phyloP scores from a whole-genome alignment of 2,797 vertebrate genomes.

The Acridotheres tristis region DNA sequence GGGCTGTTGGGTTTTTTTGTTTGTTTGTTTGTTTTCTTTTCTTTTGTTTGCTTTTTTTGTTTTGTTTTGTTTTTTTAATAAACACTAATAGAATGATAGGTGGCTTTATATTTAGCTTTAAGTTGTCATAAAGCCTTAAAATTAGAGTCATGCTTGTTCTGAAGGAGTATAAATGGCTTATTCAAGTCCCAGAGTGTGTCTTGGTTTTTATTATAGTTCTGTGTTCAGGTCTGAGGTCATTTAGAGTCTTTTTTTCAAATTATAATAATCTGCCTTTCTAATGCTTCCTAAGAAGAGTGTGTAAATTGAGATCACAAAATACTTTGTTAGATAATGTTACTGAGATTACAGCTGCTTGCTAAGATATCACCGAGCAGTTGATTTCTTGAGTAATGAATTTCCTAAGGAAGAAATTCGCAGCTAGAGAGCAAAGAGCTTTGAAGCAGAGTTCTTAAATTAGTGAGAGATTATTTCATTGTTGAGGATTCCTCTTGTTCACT shows the following conservation, averaged over 20 bases:
- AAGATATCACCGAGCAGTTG: neutral
- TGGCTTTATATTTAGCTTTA: neutral
- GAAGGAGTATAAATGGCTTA: neutral
- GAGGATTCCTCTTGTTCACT: neutral
- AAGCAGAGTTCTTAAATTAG: neutral
- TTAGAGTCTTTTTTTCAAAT: neutral
- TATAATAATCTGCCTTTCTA: neutral
- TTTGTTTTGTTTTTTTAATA: neutral
- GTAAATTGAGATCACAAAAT: neutral
- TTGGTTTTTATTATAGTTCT: neutral
- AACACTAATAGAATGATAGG: neutral
- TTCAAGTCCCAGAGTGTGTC: neutral
- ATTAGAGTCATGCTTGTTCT: neutral
- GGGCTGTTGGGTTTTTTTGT: no score
- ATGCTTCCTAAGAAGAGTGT: neutral
- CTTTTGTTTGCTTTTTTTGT: fast-evolving
- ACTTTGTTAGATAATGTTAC: neutral
- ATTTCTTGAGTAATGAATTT: neutral
- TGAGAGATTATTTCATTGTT: neutral
- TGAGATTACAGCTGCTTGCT: neutral
- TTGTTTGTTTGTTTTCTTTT: no score
- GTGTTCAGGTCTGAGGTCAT: neutral
- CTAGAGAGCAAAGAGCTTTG: neutral
- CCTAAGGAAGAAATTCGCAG: neutral
- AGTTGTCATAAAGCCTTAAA: neutral